Conservation (phyloP, 1,140 invertebrate species). For the Schmidtea mediterranea region DNA sequence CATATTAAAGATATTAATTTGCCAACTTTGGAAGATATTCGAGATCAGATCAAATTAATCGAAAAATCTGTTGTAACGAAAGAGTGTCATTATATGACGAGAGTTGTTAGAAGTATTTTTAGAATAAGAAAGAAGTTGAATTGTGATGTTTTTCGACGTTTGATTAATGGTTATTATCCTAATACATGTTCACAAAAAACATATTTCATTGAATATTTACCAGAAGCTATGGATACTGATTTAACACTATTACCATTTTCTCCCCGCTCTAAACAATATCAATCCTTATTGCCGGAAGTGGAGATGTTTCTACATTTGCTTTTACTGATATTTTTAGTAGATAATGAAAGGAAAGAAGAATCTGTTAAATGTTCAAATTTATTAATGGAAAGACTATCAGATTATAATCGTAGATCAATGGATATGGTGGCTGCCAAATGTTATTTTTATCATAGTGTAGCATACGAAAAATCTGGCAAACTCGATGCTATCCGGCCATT, state of each 20-base stretch:
- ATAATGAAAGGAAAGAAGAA: conserved; percentile 32
- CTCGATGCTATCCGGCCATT: conserved; percentile 59
- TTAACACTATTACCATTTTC: background rate
- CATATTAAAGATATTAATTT: background rate
- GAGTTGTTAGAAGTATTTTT: no score
- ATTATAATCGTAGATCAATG: conserved; percentile 63
- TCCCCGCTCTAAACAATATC: no score
- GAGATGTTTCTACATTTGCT: conserved; percentile 79
- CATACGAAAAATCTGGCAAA: conserved; percentile 29
- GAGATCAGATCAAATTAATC: no score
- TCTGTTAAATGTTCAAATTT: conserved; percentile 35
- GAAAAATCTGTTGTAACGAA: no score
- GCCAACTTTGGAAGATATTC: background rate
- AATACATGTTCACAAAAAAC: no score
- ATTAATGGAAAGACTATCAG: conserved; percentile 56
- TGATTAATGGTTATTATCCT: no score
- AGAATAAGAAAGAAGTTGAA: no score
- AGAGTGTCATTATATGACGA: no score
- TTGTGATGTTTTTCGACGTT: no score
- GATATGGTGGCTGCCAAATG: conserved; percentile 79
- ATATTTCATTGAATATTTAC: no score
- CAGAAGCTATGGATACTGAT: no score
- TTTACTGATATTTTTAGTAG: conserved; percentile 60
- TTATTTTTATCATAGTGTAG: conserved; percentile 65
- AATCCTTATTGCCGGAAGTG: conserved; percentile 36